These are phyloP conservation scores for Pseudorectes ferrugineus DNA, from an alignment of 2,113 vertebrate genomes.

Conservation along the genomic window DNA sequence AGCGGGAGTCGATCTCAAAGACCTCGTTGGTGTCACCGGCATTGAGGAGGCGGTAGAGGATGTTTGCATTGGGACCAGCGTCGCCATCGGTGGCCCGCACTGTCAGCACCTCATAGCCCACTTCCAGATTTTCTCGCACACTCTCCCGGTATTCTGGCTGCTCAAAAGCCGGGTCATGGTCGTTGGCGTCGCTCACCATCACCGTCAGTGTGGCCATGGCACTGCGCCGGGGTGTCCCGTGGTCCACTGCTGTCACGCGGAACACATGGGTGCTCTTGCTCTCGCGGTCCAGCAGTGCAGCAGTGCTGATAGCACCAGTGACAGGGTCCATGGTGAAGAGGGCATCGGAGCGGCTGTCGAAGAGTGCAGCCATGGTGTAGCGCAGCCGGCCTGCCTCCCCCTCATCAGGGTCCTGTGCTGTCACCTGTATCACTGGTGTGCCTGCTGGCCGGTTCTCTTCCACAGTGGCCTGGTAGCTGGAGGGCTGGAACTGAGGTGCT, in stretches of 20 bases:
- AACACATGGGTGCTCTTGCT: conserved; percentile 95
- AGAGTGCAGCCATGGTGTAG: conserved; percentile 90
- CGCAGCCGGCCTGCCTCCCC: conserved; percentile 85
- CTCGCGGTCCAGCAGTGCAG: conserved; percentile 84
- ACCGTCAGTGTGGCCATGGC: conserved; percentile 91
- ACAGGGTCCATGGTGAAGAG: conserved; percentile 80
- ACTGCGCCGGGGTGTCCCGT: conserved; percentile 80
- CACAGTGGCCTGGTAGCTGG: conserved; percentile 92
- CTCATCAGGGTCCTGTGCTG: conserved; percentile 82
- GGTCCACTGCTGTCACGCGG: conserved; percentile 83
- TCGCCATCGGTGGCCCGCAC: conserved; percentile 92
- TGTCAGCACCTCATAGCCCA: conserved; percentile 92
- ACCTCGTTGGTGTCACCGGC: conserved; percentile 70
- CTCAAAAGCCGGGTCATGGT: conserved; percentile 89
- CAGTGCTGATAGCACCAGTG: conserved; percentile 80
- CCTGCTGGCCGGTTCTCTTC: conserved; percentile 85
- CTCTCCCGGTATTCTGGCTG: conserved; percentile 92
- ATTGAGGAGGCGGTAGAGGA: conserved; percentile 89
- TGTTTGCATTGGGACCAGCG: conserved; percentile 86
- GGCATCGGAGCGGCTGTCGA: conserved; percentile 90
- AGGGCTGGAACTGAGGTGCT: conserved; percentile 89
- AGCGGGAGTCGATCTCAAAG: conserved; percentile 91
- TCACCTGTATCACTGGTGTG: conserved; percentile 79
- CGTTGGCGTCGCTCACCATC: conserved; percentile 86
- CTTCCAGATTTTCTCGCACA: conserved; percentile 92